Conservation (phyloP, 2,797 vertebrate genomes). For the Sebastolobus alascanus region DNA sequence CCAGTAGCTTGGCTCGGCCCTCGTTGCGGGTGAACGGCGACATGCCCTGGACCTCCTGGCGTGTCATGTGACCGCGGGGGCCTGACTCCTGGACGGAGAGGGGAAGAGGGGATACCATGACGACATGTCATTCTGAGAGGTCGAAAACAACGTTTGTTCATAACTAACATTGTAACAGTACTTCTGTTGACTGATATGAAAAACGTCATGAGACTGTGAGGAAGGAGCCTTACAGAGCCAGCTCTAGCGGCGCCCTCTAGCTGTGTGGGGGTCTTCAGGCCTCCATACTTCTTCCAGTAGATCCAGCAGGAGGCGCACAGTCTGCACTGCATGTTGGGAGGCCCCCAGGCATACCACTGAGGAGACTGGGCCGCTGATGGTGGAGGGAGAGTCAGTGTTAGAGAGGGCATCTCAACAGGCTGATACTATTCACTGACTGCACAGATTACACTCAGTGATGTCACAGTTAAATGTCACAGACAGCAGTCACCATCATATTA, state of each 20-base stretch:
- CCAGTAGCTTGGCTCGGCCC: conserved; percentile 93
- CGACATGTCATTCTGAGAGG: neutral
- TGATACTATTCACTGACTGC: fast-evolving
- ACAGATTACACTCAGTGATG: too few species aligned
- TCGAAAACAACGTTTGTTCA: neutral
- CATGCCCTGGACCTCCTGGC: conserved; percentile 93
- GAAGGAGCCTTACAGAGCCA: conserved; percentile 84
- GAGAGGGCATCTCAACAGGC: neutral
- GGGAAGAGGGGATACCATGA: neutral
- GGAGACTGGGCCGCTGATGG: conserved; percentile 91
- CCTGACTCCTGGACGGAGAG: conserved; percentile 82
- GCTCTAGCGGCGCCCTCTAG: conserved; percentile 92
- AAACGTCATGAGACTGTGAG: neutral
- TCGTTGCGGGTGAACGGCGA: conserved; percentile 93
- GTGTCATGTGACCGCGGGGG: conserved; percentile 89
- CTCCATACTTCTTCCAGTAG: conserved; percentile 98
- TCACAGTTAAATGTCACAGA: too few species aligned
- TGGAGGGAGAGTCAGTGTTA: neutral
- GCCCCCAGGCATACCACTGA: conserved; percentile 98
- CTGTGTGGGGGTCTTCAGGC: conserved; percentile 95
- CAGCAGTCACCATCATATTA: neutral
- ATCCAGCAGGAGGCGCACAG: conserved; percentile 97
- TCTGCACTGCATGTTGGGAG: conserved; percentile 96
- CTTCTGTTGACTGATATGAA: neutral
- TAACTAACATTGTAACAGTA: neutral